phyloP scores from a whole-genome alignment of 2,113 vertebrate species.

The Peromyscus californicus region DNA sequence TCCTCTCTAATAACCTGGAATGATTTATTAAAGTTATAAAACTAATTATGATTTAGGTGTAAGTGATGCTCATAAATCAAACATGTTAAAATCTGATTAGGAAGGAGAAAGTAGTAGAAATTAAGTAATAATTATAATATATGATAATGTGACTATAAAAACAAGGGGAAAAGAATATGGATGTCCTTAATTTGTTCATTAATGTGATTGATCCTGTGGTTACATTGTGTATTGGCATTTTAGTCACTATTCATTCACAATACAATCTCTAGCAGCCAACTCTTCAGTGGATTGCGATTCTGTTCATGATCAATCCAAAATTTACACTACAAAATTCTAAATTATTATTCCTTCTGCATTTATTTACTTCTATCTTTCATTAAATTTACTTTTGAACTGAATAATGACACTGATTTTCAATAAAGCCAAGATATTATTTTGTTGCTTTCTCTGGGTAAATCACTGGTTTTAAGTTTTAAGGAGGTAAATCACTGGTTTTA shows the following conservation, averaged over 20 bases:
- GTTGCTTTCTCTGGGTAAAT: not conserved
- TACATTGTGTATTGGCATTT: not conserved
- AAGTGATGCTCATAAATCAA: constrained; percentile 23
- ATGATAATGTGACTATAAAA: not conserved
- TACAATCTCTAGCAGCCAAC: not conserved
- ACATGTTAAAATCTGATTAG: not conserved
- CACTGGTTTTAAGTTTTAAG: not conserved
- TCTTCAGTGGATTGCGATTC: not conserved
- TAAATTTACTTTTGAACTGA: not conserved
- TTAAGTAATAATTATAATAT: not conserved
- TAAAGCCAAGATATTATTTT: not conserved
- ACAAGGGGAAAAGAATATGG: not conserved
- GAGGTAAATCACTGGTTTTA: not conserved
- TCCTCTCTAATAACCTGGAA: not conserved
- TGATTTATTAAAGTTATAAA: not conserved
- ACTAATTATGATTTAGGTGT: not conserved
- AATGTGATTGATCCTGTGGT: not conserved
- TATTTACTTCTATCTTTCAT: not conserved
- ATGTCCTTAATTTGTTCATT: not conserved
- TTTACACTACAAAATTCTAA: not conserved
- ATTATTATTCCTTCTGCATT: not conserved
- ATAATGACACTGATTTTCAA: not conserved
- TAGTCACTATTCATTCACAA: not conserved
- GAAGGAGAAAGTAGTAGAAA: not conserved
- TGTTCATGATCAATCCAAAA: not conserved